Percentiles rank a stretch among this genome's conserved stretches.
Evolutionary conservation across 1,140 invertebrate species (phyloP).

Genomic region (Pseudomyrmex concolor): DNA sequence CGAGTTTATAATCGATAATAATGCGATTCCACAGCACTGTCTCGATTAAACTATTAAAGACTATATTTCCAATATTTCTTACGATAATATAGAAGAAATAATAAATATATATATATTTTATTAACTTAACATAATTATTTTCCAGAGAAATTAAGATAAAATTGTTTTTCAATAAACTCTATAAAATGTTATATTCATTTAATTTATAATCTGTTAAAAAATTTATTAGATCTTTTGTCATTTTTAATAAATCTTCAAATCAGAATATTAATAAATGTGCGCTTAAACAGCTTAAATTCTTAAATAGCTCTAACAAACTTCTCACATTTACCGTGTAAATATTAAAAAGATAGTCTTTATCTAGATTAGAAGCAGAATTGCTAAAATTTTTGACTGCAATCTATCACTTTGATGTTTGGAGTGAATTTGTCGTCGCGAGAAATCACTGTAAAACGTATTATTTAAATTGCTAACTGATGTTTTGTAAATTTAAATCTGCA

Average conservation of each 20-base stretch:
- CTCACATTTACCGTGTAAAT: conserved; percentile 18
- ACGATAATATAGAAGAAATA: conserved; percentile 10
- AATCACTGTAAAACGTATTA: neutral
- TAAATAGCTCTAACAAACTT: conserved; percentile 43
- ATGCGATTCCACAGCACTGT: conserved; percentile 40
- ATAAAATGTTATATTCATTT: conserved; percentile 21
- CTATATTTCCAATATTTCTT: conserved; percentile 2
- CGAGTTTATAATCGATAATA: conserved; percentile 46
- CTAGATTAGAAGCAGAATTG: neutral
- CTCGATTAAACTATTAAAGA: conserved; percentile 46
- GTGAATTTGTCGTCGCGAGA: neutral
- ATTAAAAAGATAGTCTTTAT: neutral
- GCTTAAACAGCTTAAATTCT: conserved; percentile 54
- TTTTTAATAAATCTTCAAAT: conserved; percentile 28
- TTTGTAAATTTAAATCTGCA: neutral
- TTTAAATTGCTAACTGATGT: neutral
- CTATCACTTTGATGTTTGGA: neutral
- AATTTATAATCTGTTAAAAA: conserved; percentile 24
- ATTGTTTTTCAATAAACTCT: conserved; percentile 7
- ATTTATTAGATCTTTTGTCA: conserved; percentile 22
- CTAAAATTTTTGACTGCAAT: conserved; percentile 3
- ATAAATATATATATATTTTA: conserved; percentile 21
- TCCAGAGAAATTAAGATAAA: neutral
- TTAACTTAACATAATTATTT: conserved; percentile 40
- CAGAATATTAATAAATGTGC: conserved; percentile 22